Conservation (phyloP, 2,888 invertebrate genomes). For the Argyra leucocephala region DNA sequence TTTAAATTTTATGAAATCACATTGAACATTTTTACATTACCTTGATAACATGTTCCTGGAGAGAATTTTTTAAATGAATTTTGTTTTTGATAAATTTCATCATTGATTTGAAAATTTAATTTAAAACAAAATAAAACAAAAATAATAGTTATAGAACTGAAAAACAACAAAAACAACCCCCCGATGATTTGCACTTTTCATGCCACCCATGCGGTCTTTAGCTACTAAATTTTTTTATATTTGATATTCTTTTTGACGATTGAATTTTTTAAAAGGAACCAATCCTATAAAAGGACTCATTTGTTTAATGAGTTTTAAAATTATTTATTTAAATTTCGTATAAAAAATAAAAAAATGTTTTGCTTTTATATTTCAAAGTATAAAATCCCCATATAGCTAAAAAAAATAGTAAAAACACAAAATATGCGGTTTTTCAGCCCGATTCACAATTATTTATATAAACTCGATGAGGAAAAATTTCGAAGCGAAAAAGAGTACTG, state of each 20-base stretch:
- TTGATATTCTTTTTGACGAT: neutral
- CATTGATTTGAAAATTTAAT: too few relatives aligned
- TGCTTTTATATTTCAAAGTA: too few relatives aligned
- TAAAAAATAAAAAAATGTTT: too few relatives aligned
- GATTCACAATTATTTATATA: neutral
- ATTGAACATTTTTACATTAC: too few relatives aligned
- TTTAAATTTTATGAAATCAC: too few relatives aligned
- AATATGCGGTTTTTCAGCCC: neutral
- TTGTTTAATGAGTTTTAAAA: neutral
- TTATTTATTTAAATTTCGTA: too few relatives aligned
- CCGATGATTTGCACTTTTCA: constrained; percentile 14
- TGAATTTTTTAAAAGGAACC: neutral
- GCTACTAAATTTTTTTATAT: neutral
- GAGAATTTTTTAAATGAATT: constrained; percentile 9
- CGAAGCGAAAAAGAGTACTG: neutral
- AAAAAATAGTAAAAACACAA: neutral
- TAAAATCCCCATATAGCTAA: neutral
- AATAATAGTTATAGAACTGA: neutral
- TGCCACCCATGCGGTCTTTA: constrained; percentile 13
- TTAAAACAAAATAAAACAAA: too few relatives aligned
- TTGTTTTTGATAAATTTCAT: constrained; percentile 18
- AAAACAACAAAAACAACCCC: constrained; percentile 8
- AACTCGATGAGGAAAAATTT: too few relatives aligned
- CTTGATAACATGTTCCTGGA: too few relatives aligned
- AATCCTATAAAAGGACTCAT: neutral